Percentiles rank a stretch among this genome's conserved stretches.
Conservation (phyloP, 2,797 vertebrate species). For the Danionella dracula region DNA sequence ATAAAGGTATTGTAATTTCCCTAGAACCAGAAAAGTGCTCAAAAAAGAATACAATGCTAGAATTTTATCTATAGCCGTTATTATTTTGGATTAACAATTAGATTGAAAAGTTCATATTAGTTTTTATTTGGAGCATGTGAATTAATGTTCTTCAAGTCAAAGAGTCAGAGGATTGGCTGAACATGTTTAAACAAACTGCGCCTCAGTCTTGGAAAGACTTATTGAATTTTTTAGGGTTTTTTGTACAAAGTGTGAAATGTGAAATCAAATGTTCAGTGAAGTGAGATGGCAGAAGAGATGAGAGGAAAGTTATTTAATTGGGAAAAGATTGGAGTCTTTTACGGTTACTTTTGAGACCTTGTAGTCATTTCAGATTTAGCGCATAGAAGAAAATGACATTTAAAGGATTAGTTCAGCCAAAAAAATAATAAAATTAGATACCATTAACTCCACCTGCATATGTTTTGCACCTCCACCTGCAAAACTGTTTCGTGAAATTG, state of each 20-base stretch:
- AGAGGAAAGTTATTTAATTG: slow-evolving; percentile 21
- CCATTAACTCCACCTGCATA: not conserved
- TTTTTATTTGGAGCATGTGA: not conserved
- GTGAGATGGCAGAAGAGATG: slow-evolving; percentile 14
- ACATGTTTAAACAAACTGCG: slow-evolving; percentile 18
- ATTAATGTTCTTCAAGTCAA: not conserved
- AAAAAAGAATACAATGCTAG: too few species aligned
- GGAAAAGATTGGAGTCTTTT: slow-evolving; percentile 8
- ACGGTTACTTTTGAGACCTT: not conserved
- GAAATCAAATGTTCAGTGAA: slow-evolving; percentile 21
- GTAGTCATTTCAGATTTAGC: not conserved
- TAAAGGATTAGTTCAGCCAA: not conserved
- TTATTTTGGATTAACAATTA: slow-evolving; percentile 1
- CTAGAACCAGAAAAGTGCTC: slow-evolving; percentile 13
- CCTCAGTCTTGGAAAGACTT: slow-evolving; percentile 11
- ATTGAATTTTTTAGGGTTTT: not conserved
- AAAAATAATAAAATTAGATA: not conserved
- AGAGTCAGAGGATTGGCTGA: not conserved
- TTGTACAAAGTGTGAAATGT: slow-evolving; percentile 3
- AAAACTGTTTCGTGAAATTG: too few species aligned
- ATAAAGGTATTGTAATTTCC: slow-evolving; percentile 43
- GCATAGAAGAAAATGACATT: not conserved
- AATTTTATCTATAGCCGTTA: too few species aligned
- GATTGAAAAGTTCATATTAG: not conserved
- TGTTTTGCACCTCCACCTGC: too few species aligned